Evolutionary conservation across 2,888 invertebrate species (phyloP).

Genomic region (Hirtodrosophila histrioides): DNA sequence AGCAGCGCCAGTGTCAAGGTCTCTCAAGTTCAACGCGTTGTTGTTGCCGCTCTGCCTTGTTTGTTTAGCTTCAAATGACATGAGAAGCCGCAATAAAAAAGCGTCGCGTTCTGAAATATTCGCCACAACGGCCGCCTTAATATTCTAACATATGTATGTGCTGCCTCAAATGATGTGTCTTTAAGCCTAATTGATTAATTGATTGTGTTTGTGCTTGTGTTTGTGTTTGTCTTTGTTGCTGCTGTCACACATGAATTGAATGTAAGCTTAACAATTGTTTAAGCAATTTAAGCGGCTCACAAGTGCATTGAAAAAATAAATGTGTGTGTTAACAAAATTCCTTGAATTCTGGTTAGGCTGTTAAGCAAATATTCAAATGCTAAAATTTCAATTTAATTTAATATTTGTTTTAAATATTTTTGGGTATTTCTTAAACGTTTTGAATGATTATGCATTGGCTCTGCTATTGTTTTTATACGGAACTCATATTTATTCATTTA

Average conservation of each 20-base stretch:
- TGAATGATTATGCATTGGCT: too few species aligned
- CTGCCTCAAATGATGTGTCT: conserved; percentile 38
- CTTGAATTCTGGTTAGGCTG: too few species aligned
- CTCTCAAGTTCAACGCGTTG: conserved; percentile 82
- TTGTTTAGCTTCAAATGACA: conserved; percentile 22
- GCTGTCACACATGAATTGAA: too few species aligned
- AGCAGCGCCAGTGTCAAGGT: conserved; percentile 85
- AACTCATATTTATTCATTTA: too few species aligned
- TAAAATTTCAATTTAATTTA: too few species aligned
- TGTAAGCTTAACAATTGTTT: conserved; percentile 25
- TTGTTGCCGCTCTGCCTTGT: conserved; percentile 30
- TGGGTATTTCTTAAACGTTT: too few species aligned
- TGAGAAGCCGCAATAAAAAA: conserved; percentile 14
- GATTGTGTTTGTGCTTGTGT: conserved; percentile 6
- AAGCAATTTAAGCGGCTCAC: conserved; percentile 21
- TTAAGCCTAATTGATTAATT: conserved; percentile 49
- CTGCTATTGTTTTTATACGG: too few species aligned
- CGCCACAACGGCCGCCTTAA: background rate
- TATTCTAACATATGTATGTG: conserved; percentile 28
- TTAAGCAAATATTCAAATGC: too few species aligned
- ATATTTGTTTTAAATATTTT: too few species aligned
- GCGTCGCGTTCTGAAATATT: conserved; percentile 17
- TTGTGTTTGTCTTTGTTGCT: too few species aligned
- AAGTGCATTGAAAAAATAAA: conserved; percentile 26
- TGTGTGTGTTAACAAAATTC: background rate